A percentile compares a stretch with the other conserved stretches of the same genome.
These are phyloP conservation scores for Falco rusticolus DNA, from an alignment of 2,797 vertebrate species.

Conservation along the genomic window DNA sequence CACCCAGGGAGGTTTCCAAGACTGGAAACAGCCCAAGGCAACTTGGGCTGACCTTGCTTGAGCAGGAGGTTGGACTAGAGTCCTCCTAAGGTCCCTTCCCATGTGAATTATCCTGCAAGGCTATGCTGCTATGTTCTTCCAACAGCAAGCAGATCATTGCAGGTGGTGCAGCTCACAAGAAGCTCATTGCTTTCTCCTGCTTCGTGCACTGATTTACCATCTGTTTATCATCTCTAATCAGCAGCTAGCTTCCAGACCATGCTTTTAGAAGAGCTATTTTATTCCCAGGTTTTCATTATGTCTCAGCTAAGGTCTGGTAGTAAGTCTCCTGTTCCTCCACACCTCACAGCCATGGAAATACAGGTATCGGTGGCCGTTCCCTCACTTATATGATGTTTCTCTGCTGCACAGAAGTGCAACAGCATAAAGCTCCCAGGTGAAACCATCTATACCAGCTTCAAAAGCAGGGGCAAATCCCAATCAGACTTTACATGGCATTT, in stretches of 20 bases:
- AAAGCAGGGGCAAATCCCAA: neutral
- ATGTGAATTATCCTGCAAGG: neutral
- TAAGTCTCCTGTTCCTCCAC: neutral
- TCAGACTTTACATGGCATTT: neutral
- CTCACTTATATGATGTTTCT: neutral
- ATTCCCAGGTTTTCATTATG: neutral
- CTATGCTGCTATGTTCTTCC: neutral
- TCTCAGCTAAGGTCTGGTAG: neutral
- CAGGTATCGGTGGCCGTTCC: fast-evolving
- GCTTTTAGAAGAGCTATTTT: neutral
- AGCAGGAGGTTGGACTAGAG: neutral
- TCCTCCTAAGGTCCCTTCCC: fast-evolving
- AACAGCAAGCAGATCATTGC: neutral
- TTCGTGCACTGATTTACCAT: neutral
- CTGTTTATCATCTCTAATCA: neutral
- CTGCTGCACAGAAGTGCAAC: neutral
- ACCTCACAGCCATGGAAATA: neutral
- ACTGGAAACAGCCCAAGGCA: neutral
- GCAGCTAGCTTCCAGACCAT: neutral
- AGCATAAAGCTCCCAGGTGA: neutral
- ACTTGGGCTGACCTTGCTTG: neutral
- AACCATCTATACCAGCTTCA: neutral
- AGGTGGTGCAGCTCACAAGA: neutral
- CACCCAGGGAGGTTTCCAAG: neutral
- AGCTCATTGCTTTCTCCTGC: neutral